Evolutionary conservation across 2,797 vertebrate species (phyloP).

Genomic region (Hypotaenidia okinawae): DNA sequence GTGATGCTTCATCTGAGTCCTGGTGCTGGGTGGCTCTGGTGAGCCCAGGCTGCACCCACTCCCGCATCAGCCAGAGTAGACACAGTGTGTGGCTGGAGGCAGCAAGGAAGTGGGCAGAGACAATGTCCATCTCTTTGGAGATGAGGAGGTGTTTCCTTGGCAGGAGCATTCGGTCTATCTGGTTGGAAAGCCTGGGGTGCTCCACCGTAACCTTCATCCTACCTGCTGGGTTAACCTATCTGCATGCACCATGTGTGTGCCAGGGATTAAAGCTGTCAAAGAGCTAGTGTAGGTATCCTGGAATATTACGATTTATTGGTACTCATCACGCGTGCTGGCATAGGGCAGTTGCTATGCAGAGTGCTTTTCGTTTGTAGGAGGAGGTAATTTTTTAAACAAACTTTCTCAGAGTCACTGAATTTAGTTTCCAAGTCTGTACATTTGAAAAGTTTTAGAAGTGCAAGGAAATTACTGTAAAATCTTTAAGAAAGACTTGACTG

Average conservation of each 20-base stretch:
- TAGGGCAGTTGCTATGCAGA: neutral
- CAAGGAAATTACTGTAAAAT: neutral
- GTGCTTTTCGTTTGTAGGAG: neutral
- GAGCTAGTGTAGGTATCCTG: neutral
- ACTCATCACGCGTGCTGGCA: fast-evolving
- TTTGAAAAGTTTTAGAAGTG: neutral
- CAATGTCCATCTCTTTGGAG: fast-evolving
- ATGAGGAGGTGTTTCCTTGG: neutral
- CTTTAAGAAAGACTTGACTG: neutral
- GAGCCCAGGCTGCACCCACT: neutral
- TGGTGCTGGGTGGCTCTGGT: neutral
- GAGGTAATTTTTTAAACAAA: neutral
- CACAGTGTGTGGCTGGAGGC: neutral
- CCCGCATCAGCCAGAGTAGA: neutral
- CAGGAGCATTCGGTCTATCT: neutral
- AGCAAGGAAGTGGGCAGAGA: neutral
- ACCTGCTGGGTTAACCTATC: neutral
- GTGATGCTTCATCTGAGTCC: fast-evolving
- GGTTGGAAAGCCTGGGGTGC: neutral
- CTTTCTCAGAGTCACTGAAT: neutral
- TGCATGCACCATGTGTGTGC: neutral
- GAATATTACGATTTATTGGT: neutral
- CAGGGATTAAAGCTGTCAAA: neutral
- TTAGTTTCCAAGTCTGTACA: neutral
- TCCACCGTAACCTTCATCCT: neutral